Base-by-base conservation (phyloP, 2,113 vertebrate genomes). In the Zootoca vivipara region DNA sequence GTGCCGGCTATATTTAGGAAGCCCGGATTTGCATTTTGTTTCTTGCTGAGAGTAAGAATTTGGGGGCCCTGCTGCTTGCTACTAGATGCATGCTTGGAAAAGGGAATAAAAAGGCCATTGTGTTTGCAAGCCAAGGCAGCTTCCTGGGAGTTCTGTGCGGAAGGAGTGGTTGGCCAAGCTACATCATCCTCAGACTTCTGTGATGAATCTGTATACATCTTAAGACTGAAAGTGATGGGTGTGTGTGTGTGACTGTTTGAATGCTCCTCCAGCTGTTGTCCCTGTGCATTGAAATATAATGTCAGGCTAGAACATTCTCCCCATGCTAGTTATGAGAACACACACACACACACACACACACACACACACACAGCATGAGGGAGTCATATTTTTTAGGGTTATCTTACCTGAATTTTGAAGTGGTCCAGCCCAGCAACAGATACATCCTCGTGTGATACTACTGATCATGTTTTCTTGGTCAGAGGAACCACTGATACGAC, bases 1-100 rank as follows among this genome's bases (percentile, higher is more conserved):
- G 38, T 82, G 38, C 12, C 20, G 26, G 6, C 58, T 77, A 46
- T 88, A 82, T 88, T 69, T 92, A 58, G 93, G 92, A 10, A 88
- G 3, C 30, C 13, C 1, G 72, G 42, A 82, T 69, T 78, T 46
- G 38, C 24, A 22, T 56, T 70, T 4, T 64, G 12, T 5, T 56
- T 58, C 20, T 77, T 24, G 7, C 33, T 38, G 58, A 67, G 62
- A 18, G 20, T 70, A 67, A 75, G 42, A 67, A 56, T 56, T n/a
- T 58, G 33, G 33, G 62, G 18, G 30, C 5, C 38, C n/a, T n/a
- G n/a, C n/a, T n/a, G 26, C 16, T 35, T 35, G 79, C 12, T 28
- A 42, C 33, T 35, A 22, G 13, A 28, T 77, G 22, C 13, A 5
- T n/a, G 69, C 12, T 33, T 30, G 35, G 46, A 52, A 52, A 74